These are phyloP conservation scores for Nerophis lumbriciformis DNA, from an alignment of 2,113 vertebrate species.

Conservation along the genomic window DNA sequence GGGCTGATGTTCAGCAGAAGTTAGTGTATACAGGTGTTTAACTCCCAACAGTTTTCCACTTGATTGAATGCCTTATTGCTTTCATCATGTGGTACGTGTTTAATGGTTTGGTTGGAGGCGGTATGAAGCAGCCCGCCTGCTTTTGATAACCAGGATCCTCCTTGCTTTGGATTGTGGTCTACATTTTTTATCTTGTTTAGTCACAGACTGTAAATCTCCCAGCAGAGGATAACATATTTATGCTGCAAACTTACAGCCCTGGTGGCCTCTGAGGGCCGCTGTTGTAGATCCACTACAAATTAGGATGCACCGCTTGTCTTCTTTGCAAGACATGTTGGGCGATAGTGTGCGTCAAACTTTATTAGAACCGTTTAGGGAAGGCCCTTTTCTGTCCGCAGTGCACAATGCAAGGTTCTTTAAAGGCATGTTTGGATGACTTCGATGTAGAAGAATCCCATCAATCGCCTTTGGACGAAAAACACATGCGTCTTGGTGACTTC, in stretches of 20 bases:
- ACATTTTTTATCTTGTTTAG: conserved; percentile 26
- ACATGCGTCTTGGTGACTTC: too few relatives aligned
- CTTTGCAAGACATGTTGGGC: too few relatives aligned
- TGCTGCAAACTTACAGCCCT: conserved; percentile 15
- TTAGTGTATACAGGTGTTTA: conserved; percentile 11
- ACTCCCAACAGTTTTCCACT: neutral
- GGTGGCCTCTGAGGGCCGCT: conserved; percentile 9
- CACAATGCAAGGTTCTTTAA: too few relatives aligned
- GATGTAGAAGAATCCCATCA: too few relatives aligned
- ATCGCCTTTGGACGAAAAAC: too few relatives aligned
- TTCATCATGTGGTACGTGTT: too few relatives aligned
- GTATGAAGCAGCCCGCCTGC: conserved; percentile 29
- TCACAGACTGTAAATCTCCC: conserved; percentile 47
- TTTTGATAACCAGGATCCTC: conserved; percentile 40
- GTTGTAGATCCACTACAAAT: conserved; percentile 6
- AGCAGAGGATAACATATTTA: conserved; percentile 28
- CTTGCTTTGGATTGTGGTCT: conserved; percentile 19
- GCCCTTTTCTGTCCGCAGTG: too few relatives aligned
- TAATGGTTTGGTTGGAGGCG: conserved; percentile 23
- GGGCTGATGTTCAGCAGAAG: neutral
- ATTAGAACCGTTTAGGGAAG: too few relatives aligned
- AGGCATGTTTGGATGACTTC: too few relatives aligned
- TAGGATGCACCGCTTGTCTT: too few relatives aligned
- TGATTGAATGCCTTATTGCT: too few relatives aligned
- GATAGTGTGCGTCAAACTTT: too few relatives aligned